A percentile compares a stretch with the other conserved stretches of the same genome.
Conservation (phyloP, 2,113 vertebrate species). For the Saccopteryx leptura region DNA sequence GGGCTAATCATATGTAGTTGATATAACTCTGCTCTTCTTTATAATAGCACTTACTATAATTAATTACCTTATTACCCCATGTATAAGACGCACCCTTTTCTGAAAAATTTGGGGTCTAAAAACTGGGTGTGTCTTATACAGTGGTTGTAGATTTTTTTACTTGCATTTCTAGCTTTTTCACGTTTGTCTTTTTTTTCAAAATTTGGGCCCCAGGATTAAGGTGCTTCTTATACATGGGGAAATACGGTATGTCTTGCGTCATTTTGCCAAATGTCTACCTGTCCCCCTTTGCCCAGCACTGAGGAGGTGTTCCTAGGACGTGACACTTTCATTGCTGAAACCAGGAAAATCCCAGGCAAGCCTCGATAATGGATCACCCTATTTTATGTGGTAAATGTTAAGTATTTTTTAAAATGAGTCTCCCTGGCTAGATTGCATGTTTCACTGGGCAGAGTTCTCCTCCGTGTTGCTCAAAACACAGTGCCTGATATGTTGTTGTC, state of each 20-base stretch:
- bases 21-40: background rate
- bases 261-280: background rate
- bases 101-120: too few species aligned
- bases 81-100: too few species aligned
- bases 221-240: too few species aligned
- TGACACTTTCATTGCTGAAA: background rate
- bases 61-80: background rate
- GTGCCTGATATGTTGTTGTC: background rate
- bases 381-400: background rate
- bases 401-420: background rate
- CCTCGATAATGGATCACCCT: rapidly evolving
- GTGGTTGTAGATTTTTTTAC: too few species aligned
- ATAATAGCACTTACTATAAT: background rate
- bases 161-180: too few species aligned
- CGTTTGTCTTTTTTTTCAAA: too few species aligned
- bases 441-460: background rate
- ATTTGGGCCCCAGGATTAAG: too few species aligned
- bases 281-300: background rate
- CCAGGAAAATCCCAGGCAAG: background rate
- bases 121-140: too few species aligned
- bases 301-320: background rate
- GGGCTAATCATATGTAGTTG: background rate
- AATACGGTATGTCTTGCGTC: background rate
- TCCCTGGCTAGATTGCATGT: background rate
- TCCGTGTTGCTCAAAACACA: background rate